Percentiles rank a stretch among this genome's conserved stretches.
Evolutionary conservation across 1,140 invertebrate species (phyloP).

Genomic region (Lepidotrigona ventralis): DNA sequence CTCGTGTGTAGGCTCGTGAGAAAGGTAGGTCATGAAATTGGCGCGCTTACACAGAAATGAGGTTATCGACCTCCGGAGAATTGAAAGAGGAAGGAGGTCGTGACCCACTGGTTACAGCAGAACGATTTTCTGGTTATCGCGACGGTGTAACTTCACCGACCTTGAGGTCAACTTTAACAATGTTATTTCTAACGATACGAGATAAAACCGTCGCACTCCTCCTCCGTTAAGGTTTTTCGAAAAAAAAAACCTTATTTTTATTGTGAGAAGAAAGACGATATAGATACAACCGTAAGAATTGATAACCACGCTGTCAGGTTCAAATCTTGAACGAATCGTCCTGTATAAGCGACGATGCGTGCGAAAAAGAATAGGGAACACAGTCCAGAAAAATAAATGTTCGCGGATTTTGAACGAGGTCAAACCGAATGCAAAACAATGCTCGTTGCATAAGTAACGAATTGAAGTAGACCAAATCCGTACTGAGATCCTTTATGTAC

Average conservation of each 20-base stretch:
- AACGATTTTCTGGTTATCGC: conserved; percentile 69
- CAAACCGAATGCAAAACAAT: conserved; percentile 17
- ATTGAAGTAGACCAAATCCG: conserved; percentile 37
- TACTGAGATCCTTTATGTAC: conserved; percentile 22
- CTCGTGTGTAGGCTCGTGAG: conserved; percentile 35
- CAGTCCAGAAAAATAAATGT: not conserved
- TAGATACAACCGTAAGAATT: too few species aligned
- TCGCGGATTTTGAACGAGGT: conserved; percentile 26
- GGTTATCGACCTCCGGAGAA: conserved; percentile 68
- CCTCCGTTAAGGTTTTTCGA: not conserved
- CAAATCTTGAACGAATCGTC: not conserved
- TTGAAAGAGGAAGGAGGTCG: conserved; percentile 69
- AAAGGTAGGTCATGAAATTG: conserved; percentile 67
- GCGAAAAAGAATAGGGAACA: not conserved
- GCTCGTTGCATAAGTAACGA: conserved; percentile 4
- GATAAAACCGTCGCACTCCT: not conserved
- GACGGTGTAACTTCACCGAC: conserved; percentile 63
- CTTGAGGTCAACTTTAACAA: conserved; percentile 60
- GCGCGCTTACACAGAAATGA: conserved; percentile 63
- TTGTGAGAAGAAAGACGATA: not conserved
- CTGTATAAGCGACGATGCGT: not conserved
- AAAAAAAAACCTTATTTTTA: not conserved
- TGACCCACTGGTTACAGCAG: conserved; percentile 67
- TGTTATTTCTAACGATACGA: conserved; percentile 45
- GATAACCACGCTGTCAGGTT: not conserved